These are phyloP conservation scores for Ailurus styani DNA, from an alignment of 2,113 vertebrate species.

Conservation along the genomic window DNA sequence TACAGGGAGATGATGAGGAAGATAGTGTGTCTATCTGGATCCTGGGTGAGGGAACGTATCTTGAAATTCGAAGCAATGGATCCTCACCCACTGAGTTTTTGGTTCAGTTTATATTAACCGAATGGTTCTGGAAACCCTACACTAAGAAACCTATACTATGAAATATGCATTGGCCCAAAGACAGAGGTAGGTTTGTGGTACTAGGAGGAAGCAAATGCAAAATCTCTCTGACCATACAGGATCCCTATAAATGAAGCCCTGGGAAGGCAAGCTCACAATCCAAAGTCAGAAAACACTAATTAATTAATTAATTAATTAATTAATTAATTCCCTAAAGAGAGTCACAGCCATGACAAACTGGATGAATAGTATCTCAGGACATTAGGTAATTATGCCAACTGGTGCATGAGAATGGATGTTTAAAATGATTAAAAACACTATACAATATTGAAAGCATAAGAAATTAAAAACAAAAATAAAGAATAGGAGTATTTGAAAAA, in stretches of 20 bases:
- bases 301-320: too few relatives aligned
- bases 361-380: background rate
- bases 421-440: background rate
- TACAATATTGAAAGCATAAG: background rate
- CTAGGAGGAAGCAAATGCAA: background rate
- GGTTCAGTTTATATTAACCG: background rate
- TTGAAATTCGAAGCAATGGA: background rate
- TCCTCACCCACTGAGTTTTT: background rate
- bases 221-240: background rate
- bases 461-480: background rate
- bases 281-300: background rate
- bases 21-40: background rate
- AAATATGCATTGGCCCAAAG: background rate
- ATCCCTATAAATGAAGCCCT: background rate
- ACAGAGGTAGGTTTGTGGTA: background rate
- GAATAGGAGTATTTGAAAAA: background rate
- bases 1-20: background rate
- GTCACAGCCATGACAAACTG: background rate
- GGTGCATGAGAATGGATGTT: background rate
- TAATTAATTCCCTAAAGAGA: too few relatives aligned
- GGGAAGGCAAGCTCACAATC: background rate
- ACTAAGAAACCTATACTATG: background rate
- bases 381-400: background rate
- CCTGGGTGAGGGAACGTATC: background rate
- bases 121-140: background rate